These are phyloP conservation scores for Tiphia femorata DNA, from an alignment of 2,888 invertebrate species.

Conservation along the genomic window DNA sequence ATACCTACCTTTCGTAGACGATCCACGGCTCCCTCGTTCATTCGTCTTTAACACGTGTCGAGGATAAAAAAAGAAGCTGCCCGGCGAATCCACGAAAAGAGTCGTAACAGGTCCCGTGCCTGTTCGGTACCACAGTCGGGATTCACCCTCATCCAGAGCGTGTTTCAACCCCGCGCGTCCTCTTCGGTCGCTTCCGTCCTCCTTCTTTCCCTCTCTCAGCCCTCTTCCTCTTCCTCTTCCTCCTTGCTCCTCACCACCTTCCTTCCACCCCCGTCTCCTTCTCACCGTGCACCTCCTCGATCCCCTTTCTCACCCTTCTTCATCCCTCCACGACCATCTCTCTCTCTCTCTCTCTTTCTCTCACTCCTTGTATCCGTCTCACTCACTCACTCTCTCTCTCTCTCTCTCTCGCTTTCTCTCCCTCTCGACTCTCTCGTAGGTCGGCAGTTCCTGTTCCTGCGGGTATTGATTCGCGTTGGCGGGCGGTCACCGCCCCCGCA, in stretches of 20 bases:
- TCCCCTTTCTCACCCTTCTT: not conserved
- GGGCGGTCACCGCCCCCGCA: constrained; percentile 69
- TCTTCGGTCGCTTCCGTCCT: too few species aligned
- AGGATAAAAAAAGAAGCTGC: not conserved
- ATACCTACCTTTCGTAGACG: not conserved
- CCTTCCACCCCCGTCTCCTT: not conserved
- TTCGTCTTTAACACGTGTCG: not conserved
- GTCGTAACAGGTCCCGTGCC: constrained; percentile 26
- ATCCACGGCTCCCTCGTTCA: not conserved
- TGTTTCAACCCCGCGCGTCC: too few species aligned
- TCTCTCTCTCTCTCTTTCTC: constrained; percentile 3
- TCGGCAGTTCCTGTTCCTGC: constrained; percentile 68
- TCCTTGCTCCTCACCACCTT: constrained; percentile 21
- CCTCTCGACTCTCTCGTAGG: constrained; percentile 45
- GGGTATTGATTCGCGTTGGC: constrained; percentile 70
- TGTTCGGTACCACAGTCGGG: constrained; percentile 27
- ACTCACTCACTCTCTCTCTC: constrained; percentile 4
- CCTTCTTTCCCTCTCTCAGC: constrained; percentile 15
- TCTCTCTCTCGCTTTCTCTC: constrained; percentile 26
- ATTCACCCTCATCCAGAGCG: constrained; percentile 14
- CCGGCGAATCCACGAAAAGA: constrained; percentile 23
- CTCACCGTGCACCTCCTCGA: not conserved
- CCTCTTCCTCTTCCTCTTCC: constrained; percentile 17
- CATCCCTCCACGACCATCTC: constrained; percentile 2
- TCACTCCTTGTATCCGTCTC: too few species aligned